Evolutionary conservation across 2,113 vertebrate species (phyloP).

Genomic region (Plotosus lineatus): DNA sequence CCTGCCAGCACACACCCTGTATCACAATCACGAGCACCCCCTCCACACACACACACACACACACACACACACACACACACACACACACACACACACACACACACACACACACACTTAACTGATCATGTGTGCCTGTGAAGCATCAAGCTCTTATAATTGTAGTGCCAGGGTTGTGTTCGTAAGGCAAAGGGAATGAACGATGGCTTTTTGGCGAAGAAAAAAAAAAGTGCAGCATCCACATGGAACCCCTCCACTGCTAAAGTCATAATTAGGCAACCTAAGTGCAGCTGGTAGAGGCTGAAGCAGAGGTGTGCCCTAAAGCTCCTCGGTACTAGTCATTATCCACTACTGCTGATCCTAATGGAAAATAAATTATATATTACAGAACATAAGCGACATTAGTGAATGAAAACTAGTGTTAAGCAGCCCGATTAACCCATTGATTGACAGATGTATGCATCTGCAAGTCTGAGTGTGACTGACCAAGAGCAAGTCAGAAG

Average conservation of each 20-base stretch:
- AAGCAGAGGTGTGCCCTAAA: conserved; percentile 12
- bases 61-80: neutral
- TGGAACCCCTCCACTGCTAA: conserved; percentile 19
- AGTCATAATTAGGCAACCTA: conserved; percentile 20
- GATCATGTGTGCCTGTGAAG: conserved; percentile 3
- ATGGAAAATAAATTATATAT: conserved; percentile 45
- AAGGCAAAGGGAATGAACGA: conserved; percentile 8
- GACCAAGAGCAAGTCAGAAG: neutral
- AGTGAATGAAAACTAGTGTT: conserved; percentile 5
- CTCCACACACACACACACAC: neutral
- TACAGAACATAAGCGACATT: conserved; percentile 17
- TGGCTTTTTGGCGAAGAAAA: conserved; percentile 25
- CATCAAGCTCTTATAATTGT: conserved; percentile 30
- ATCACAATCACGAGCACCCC: neutral
- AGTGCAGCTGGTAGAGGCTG: conserved; percentile 30
- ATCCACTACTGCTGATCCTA: conserved; percentile 15
- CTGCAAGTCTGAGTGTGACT: neutral
- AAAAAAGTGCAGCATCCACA: conserved; percentile 16
- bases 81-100: neutral
- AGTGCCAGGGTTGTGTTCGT: conserved; percentile 16
- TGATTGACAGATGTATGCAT: conserved; percentile 2
- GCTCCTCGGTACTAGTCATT: conserved; percentile 34
- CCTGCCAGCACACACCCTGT: neutral
- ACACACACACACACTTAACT: neutral
- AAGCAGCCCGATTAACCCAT: neutral